Percentiles rank a stretch among this genome's conserved stretches.
These are phyloP conservation scores for Trachymyrmex cornetzi DNA, from an alignment of 1,140 invertebrate genomes.

Conservation along the genomic window DNA sequence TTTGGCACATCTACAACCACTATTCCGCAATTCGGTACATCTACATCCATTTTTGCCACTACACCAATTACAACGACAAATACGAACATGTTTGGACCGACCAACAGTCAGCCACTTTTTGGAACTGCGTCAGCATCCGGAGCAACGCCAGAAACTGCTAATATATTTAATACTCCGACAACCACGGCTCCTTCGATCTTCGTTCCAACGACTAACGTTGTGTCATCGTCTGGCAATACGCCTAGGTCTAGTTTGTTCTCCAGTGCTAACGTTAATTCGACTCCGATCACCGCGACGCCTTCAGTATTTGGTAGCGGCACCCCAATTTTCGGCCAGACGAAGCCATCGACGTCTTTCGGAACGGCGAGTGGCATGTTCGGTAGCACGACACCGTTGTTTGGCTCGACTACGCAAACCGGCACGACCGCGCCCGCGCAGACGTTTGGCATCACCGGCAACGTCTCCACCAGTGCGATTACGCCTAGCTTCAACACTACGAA, in stretches of 20 bases:
- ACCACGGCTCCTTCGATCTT: constrained; percentile 50
- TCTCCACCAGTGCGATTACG: constrained; percentile 28
- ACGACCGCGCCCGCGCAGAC: constrained; percentile 24
- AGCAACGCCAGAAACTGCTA: neutral
- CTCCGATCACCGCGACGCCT: constrained; percentile 8
- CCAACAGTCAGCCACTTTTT: constrained; percentile 48
- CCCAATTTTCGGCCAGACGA: constrained; percentile 28
- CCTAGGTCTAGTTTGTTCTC: constrained; percentile 50
- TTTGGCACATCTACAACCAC: constrained; percentile 34
- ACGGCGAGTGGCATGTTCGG: constrained; percentile 25
- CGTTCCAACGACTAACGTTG: neutral
- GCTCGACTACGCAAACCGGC: constrained; percentile 29
- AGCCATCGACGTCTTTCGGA: constrained; percentile 24
- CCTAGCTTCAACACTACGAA: constrained; percentile 54
- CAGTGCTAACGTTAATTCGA: neutral
- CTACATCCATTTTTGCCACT: constrained; percentile 63
- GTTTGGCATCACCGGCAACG: constrained; percentile 41
- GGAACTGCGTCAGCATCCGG: neutral
- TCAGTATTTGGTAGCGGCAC: constrained; percentile 20
- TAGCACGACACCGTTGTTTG: constrained; percentile 40
- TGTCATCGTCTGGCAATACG: neutral
- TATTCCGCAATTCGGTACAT: constrained; percentile 47
- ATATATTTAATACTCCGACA: constrained; percentile 41
- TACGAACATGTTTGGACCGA: constrained; percentile 64
- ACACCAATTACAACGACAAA: neutral